phyloP scores from a whole-genome alignment of 2,113 vertebrate genomes.

The Oryzias celebensis region DNA sequence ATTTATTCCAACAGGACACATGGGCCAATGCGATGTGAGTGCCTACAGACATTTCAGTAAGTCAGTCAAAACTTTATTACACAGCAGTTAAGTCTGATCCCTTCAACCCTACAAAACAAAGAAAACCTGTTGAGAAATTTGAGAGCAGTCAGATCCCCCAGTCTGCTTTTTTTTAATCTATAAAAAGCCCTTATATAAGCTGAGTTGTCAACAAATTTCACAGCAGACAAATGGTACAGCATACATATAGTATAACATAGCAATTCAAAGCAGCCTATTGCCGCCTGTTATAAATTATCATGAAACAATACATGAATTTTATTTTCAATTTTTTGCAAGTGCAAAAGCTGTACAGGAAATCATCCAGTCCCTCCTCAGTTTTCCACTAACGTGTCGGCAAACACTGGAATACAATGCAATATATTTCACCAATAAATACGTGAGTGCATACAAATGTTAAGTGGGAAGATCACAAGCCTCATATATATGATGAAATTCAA shows the following conservation, averaged over 20 bases:
- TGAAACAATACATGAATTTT: slow-evolving; percentile 64
- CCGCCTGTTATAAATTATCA: slow-evolving; percentile 66
- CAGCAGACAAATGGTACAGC: slow-evolving; percentile 75
- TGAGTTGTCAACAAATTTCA: slow-evolving; percentile 72
- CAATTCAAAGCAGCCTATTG: slow-evolving; percentile 70
- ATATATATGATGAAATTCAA: slow-evolving; percentile 50
- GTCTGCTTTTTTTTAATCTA: slow-evolving; percentile 68
- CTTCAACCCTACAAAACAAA: slow-evolving; percentile 49
- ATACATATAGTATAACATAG: slow-evolving; percentile 74
- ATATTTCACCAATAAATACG: slow-evolving; percentile 69
- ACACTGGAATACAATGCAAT: slow-evolving; percentile 74
- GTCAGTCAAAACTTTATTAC: slow-evolving; percentile 64
- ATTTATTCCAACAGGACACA: slow-evolving; percentile 72
- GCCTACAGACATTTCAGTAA: slow-evolving; percentile 56
- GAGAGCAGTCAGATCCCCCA: slow-evolving; percentile 59
- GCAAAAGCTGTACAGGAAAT: slow-evolving; percentile 72
- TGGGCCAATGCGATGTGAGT: slow-evolving; percentile 53
- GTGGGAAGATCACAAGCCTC: slow-evolving; percentile 65
- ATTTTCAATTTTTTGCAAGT: slow-evolving; percentile 51
- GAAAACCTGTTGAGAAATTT: slow-evolving; percentile 47
- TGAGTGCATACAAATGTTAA: slow-evolving; percentile 62
- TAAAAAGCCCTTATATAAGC: slow-evolving; percentile 81
- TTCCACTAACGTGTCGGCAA: slow-evolving; percentile 67
- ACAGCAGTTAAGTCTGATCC: slow-evolving; percentile 57
- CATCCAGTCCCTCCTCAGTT: slow-evolving; percentile 35